These are phyloP conservation scores for Polydesmus complanatus DNA, from an alignment of 2,888 invertebrate genomes.

Conservation along the genomic window DNA sequence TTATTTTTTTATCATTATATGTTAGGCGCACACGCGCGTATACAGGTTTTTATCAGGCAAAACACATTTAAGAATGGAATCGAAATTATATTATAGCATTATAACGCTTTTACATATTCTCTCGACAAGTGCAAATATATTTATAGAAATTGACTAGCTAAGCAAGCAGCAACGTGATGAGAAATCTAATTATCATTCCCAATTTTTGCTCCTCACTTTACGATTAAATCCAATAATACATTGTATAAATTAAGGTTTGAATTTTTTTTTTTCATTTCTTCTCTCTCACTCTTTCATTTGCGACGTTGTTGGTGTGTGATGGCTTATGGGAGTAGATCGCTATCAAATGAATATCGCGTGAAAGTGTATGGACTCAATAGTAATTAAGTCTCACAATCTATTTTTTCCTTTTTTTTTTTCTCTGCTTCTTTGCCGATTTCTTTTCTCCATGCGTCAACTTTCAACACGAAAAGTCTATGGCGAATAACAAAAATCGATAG, in stretches of 20 bases:
- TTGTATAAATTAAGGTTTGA: neutral
- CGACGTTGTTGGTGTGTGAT: neutral
- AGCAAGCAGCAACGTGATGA: neutral
- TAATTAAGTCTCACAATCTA: neutral
- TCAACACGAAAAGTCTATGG: too few species aligned
- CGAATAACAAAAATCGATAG: too few species aligned
- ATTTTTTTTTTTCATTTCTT: neutral
- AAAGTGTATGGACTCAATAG: neutral
- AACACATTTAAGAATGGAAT: neutral
- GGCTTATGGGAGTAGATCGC: neutral
- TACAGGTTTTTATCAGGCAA: neutral
- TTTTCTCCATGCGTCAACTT: too few species aligned
- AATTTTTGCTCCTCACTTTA: neutral
- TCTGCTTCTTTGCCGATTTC: neutral
- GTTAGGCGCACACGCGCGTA: too few species aligned
- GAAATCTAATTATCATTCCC: neutral
- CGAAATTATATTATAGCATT: neutral
- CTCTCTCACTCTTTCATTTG: neutral
- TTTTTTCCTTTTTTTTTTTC: neutral
- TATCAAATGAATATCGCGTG: neutral
- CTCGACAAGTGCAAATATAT: neutral
- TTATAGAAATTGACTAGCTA: neutral
- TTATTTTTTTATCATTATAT: too few species aligned
- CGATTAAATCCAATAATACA: too few species aligned
- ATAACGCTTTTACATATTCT: neutral